phyloP scores from a whole-genome alignment of 2,888 invertebrate species.

The Polyploca ridens region DNA sequence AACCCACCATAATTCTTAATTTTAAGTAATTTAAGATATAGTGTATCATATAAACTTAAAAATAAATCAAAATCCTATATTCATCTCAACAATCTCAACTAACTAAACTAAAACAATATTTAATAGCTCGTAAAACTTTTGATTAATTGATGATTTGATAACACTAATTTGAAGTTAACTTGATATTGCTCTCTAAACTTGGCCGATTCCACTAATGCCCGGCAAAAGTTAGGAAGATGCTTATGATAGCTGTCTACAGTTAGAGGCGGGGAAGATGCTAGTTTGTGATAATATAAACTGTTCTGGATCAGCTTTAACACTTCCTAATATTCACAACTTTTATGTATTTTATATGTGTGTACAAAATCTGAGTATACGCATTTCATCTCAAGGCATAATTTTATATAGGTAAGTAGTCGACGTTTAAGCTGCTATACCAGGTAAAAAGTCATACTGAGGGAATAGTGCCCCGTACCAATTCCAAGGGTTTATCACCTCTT shows the following conservation, averaged over 20 bases:
- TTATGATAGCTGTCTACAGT: slow-evolving; percentile 11
- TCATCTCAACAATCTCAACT: background rate
- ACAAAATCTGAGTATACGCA: too few relatives aligned
- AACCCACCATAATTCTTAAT: too few relatives aligned
- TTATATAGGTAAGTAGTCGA: background rate
- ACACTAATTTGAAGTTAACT: slow-evolving; percentile 9
- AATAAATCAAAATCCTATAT: background rate
- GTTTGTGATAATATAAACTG: slow-evolving; percentile 1
- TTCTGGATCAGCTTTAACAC: background rate
- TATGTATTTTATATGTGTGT: too few relatives aligned
- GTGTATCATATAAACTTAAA: background rate
- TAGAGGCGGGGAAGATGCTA: slow-evolving; percentile 1
- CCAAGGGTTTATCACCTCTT: slow-evolving; percentile 10
- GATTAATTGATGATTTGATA: background rate
- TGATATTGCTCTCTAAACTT: slow-evolving; percentile 12
- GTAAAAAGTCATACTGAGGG: slow-evolving; percentile 2
- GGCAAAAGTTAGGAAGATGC: slow-evolving; percentile 9
- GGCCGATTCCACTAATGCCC: slow-evolving; percentile 9
- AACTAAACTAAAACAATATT: background rate
- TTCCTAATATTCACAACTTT: background rate
- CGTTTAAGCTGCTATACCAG: background rate
- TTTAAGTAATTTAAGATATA: too few relatives aligned
- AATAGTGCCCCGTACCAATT: slow-evolving; percentile 18
- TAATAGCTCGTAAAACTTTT: background rate
- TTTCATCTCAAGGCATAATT: too few relatives aligned